phyloP scores from a whole-genome alignment of 2,113 vertebrate species.

The Clupea harengus region DNA sequence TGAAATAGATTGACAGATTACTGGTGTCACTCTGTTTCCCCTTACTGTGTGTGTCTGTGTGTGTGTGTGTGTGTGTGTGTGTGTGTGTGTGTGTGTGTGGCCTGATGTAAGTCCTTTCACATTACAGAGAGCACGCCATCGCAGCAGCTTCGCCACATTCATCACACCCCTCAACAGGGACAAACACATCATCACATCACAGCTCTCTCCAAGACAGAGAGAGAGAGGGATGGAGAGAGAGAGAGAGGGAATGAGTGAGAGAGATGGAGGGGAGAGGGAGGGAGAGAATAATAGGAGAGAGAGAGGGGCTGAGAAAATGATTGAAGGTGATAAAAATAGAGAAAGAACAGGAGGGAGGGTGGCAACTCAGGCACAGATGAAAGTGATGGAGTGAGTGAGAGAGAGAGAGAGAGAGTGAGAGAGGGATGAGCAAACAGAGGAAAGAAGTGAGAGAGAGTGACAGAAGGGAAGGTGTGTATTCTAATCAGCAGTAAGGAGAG shows the following conservation, averaged over 20 bases:
- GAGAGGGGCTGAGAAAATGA: conserved; percentile 28
- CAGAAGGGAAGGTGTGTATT: not conserved
- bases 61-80: not conserved
- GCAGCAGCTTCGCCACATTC: conserved; percentile 32
- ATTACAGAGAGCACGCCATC: conserved; percentile 22
- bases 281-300: conserved; percentile 32
- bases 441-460: not conserved
- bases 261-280: conserved; percentile 37
- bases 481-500: not conserved
- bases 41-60: conserved; percentile 12
- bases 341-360: conserved; percentile 5
- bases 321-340: not conserved
- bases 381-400: not conserved
- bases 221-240: conserved; percentile 30
- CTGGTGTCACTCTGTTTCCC: conserved; percentile 43
- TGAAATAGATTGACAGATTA: conserved; percentile 62
- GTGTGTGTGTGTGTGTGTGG: not conserved
- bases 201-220: conserved; percentile 29
- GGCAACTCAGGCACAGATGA: not conserved
- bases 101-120: not conserved
- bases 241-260: conserved; percentile 35
- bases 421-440: not conserved
- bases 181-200: conserved; percentile 44
- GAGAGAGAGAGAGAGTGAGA: not conserved
- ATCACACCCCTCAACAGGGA: conserved; percentile 35